Evolutionary conservation across 1,140 invertebrate species (phyloP).

Genomic region (Drosophila kepulauana): DNA sequence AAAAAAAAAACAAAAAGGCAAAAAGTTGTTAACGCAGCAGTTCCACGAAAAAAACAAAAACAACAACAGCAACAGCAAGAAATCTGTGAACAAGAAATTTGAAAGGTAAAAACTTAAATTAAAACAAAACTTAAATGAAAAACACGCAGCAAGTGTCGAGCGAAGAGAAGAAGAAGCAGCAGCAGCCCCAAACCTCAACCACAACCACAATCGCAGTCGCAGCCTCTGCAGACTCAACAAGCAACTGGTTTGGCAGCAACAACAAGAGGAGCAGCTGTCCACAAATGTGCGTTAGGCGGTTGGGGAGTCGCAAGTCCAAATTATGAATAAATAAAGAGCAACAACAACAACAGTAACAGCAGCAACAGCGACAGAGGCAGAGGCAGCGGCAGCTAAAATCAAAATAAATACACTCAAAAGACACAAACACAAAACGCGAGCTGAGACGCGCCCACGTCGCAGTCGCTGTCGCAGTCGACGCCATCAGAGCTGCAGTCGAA

Average conservation of each 20-base stretch:
- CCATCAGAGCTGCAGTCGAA: conserved; percentile 7
- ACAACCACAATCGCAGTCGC: conserved; percentile 26
- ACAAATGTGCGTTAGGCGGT: conserved; percentile 69
- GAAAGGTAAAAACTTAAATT: conserved; percentile 79
- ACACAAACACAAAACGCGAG: conserved; percentile 45
- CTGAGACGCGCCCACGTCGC: conserved; percentile 72
- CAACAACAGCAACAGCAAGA: conserved; percentile 65
- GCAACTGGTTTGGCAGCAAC: conserved; percentile 45
- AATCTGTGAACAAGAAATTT: conserved; percentile 77
- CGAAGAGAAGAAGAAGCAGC: conserved; percentile 26
- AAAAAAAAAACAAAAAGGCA: conserved; percentile 49
- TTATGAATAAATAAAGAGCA: conserved; percentile 77
- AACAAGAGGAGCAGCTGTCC: conserved; percentile 61
- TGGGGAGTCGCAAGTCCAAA: conserved; percentile 57
- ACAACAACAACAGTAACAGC: conserved; percentile 16
- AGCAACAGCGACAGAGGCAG: not conserved
- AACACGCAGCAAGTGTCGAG: conserved; percentile 69
- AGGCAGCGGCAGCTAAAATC: conserved; percentile 49
- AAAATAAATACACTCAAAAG: conserved; percentile 71
- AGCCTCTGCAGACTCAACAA: conserved; percentile 16
- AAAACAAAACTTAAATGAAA: conserved; percentile 72
- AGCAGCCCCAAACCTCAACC: conserved; percentile 2
- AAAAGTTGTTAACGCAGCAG: conserved; percentile 80
- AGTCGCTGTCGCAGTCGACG: conserved; percentile 26
- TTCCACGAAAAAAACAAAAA: conserved; percentile 74